Evolutionary conservation across 2,888 invertebrate genomes (phyloP), one percentile per base, ranked within the genome.

Genomic region (Copidosoma aretas): DNA sequence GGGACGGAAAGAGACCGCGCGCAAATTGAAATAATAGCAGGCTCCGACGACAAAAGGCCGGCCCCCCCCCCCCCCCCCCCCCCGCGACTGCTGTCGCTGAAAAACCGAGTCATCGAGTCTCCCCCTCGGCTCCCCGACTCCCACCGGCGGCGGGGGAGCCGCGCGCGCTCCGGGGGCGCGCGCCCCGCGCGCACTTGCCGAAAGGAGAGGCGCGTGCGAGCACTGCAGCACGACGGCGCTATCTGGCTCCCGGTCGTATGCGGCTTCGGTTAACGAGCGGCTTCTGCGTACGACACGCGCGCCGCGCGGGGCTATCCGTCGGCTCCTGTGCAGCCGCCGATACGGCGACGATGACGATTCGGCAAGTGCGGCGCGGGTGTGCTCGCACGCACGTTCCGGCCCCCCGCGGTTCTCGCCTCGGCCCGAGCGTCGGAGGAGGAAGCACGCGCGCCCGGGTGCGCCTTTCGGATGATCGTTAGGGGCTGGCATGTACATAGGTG

Each of bases 1-100:
- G 17, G 17, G 52, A 52, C 15, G 32, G 21, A 39, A 21, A 19
- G 22, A 58, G 21, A 41, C 32, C 19, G 1, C 51, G 15, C 49
- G 46, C 46, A 53, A 58, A 61, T 62, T 62, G 62, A 67, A 67
- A 67, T 67, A 62, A 62, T 67, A 52, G 52, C 32, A 57, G 67
- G 57, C 43, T 19, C 22, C 14, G 17, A 24, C 58, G 64, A 61
- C 61, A 52, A 52, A 51, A 57, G 57, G 56, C 24, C 39, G 53
- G 39, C 41, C 52, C n/a, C 24, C 21, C 52, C 15, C 22, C 14
- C 12, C 22, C 14, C 12, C 41, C 52, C n/a, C 24, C 21, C 52
- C 15, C 22, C 14, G 8, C 10, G 24, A 22, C 24, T 25, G n/a
- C 59, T 19, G n/a, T 43, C 19, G 25, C 43, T 39, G 59, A 46